Percentiles rank a stretch among this genome's conserved stretches.
These are phyloP conservation scores for Urocolius indicus DNA, from an alignment of 2,113 vertebrate genomes.

Conservation along the genomic window DNA sequence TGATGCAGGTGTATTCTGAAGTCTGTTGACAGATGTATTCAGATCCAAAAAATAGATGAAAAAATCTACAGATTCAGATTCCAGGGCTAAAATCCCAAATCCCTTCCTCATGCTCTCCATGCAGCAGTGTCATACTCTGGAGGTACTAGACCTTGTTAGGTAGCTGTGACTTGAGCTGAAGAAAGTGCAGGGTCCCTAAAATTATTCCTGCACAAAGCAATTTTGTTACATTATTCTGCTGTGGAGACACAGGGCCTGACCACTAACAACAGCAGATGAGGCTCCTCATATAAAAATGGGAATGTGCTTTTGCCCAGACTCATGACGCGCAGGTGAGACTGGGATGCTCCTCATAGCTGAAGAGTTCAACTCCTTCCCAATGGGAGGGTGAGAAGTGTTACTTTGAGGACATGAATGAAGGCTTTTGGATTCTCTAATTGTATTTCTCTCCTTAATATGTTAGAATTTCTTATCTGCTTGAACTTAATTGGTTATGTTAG, in stretches of 20 bases:
- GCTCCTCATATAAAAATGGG: background rate
- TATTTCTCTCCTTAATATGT: background rate
- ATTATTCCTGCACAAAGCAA: background rate
- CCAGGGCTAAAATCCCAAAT: background rate
- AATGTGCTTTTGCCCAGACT: background rate
- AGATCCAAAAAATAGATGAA: background rate
- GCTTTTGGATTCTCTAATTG: background rate
- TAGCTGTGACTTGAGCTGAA: background rate
- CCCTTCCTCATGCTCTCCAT: background rate
- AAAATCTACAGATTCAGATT: background rate
- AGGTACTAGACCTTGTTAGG: background rate
- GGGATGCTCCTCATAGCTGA: background rate
- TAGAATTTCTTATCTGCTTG: background rate
- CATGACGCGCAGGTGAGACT: fast-evolving
- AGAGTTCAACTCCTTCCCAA: background rate
- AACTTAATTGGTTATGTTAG: background rate
- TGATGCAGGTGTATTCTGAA: background rate
- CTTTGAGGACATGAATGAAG: background rate
- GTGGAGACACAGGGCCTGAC: background rate
- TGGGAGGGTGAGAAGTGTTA: background rate
- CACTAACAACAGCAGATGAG: background rate
- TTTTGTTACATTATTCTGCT: background rate
- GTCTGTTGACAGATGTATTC: background rate
- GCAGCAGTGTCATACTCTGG: background rate
- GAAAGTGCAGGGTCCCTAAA: background rate